Conservation (phyloP, 2,888 invertebrate species). For the Dynastes grantii region DNA sequence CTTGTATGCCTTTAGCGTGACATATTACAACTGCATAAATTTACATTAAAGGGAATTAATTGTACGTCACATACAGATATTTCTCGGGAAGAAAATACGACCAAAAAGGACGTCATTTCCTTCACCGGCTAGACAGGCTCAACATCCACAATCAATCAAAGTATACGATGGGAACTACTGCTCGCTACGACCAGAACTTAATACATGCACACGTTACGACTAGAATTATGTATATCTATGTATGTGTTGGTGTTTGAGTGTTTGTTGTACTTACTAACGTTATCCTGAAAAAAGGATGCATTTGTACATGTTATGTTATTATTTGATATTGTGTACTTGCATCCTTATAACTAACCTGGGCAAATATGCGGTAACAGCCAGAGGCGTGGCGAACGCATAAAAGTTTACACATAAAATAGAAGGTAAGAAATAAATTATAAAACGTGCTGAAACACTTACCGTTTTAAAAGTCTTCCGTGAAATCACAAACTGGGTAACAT, state of each 20-base stretch:
- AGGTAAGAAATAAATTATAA: no score
- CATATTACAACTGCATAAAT: slow-evolving; percentile 46
- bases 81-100: slow-evolving; percentile 38
- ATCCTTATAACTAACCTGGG: no score
- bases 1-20: slow-evolving; percentile 44
- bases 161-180: slow-evolving; percentile 40
- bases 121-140: slow-evolving; percentile 20
- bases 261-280: neutral
- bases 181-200: neutral
- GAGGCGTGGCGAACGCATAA: no score
- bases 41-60: slow-evolving; percentile 52
- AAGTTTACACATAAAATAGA: no score
- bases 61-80: slow-evolving; percentile 50
- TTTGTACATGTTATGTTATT: no score
- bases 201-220: neutral
- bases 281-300: neutral
- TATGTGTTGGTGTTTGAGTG: neutral
- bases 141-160: slow-evolving; percentile 53
- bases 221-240: neutral
- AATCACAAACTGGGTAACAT: no score
- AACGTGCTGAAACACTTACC: no score
- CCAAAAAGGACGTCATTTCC: slow-evolving; percentile 46
- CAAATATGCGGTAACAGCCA: no score
- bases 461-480: no score
- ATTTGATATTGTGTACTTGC: no score